phyloP scores from a whole-genome alignment of 2,797 vertebrate species.

The Leptatherina wallacei region DNA sequence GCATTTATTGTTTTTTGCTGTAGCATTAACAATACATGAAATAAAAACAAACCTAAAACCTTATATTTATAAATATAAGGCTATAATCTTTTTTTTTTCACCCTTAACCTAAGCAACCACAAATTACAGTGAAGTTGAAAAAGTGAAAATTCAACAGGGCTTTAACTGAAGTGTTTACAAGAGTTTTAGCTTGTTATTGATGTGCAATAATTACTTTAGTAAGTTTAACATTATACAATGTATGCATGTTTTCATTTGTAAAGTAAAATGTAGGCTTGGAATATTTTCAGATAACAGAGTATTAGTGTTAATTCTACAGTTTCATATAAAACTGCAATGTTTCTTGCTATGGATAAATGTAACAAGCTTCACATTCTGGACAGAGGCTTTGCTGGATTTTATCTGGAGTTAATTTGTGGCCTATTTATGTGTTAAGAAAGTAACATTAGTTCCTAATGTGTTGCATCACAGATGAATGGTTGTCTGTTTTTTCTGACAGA shows the following conservation, averaged over 20 bases:
- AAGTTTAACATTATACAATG: not conserved
- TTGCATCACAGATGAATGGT: slow-evolving; percentile 74
- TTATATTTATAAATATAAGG: too few species aligned
- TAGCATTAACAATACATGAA: too few species aligned
- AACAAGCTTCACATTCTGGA: not conserved
- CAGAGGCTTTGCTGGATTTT: not conserved
- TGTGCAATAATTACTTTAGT: not conserved
- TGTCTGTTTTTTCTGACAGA: slow-evolving; percentile 34
- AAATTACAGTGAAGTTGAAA: too few species aligned
- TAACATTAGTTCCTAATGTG: slow-evolving; percentile 26
- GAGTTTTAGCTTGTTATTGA: not conserved
- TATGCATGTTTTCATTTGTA: not conserved
- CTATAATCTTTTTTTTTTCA: too few species aligned
- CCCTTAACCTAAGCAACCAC: too few species aligned
- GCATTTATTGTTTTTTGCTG: too few species aligned
- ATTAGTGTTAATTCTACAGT: too few species aligned
- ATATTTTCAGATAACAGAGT: too few species aligned
- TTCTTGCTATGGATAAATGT: not conserved
- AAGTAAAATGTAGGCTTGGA: not conserved
- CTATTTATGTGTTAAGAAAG: not conserved
- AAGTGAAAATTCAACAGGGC: too few species aligned
- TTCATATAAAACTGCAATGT: not conserved
- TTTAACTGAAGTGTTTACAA: not conserved
- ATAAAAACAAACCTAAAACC: too few species aligned
- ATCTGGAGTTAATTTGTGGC: slow-evolving; percentile 2